These are phyloP conservation scores for Nothoprocta pentlandii DNA, from an alignment of 2,113 vertebrate species.

Conservation along the genomic window DNA sequence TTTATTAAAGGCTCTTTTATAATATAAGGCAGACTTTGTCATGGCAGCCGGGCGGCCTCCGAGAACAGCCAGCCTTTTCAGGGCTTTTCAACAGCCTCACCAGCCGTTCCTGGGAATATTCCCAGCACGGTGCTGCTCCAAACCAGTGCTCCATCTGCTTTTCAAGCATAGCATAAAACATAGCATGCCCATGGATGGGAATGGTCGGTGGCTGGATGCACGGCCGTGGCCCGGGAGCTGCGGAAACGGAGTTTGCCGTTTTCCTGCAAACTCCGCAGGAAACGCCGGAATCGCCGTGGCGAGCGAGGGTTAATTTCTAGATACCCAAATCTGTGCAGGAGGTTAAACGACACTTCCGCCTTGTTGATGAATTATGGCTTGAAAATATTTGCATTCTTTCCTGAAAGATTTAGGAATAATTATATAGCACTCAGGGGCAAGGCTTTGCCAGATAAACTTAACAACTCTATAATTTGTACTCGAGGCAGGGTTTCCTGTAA, in stretches of 20 bases:
- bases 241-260: too few species aligned
- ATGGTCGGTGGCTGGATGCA: not conserved
- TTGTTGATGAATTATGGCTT: slow-evolving; percentile 57
- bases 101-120: not conserved
- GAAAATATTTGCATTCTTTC: slow-evolving; percentile 74
- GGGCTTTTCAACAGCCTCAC: not conserved
- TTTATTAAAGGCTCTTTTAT: slow-evolving; percentile 67
- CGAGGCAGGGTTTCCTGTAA: slow-evolving; percentile 73
- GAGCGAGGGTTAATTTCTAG: slow-evolving; percentile 51
- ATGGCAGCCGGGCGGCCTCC: not conserved
- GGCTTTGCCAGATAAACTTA: slow-evolving; percentile 73
- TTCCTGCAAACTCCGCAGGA: not conserved
- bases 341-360: slow-evolving; percentile 63
- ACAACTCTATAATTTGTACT: slow-evolving; percentile 72
- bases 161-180: not conserved
- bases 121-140: fast-evolving
- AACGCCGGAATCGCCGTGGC: not conserved
- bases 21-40: not conserved
- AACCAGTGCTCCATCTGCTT: not conserved
- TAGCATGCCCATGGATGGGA: fast-evolving
- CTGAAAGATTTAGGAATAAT: slow-evolving; percentile 74
- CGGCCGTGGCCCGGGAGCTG: not conserved
- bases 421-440: slow-evolving; percentile 68
- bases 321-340: slow-evolving; percentile 50
- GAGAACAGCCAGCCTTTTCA: slow-evolving; percentile 68